phyloP scores from a whole-genome alignment of 2,888 invertebrate species.

The Morpho achilles region DNA sequence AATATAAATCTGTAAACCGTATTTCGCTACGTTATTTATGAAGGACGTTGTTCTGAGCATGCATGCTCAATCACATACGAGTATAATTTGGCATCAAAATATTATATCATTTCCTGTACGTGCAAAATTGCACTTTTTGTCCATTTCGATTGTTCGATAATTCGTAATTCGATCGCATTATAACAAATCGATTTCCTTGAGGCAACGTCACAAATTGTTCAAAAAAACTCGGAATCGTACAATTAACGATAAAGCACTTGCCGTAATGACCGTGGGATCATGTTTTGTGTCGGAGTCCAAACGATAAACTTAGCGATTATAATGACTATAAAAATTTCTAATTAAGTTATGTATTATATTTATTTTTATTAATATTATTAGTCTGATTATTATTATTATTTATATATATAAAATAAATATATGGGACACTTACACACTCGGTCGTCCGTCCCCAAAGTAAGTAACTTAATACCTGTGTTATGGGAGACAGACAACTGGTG shows the following conservation, averaged over 20 bases:
- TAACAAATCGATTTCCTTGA: conserved; percentile 65
- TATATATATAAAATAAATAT: too few species aligned
- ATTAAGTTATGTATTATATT: too few species aligned
- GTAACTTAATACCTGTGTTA: too few species aligned
- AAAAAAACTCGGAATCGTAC: conserved; percentile 57
- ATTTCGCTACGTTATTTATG: too few species aligned
- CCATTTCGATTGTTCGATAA: conserved; percentile 33
- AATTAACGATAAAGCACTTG: conserved; percentile 72
- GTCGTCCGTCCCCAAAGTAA: too few species aligned
- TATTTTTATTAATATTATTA: too few species aligned
- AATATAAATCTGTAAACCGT: too few species aligned
- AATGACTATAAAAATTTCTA: too few species aligned
- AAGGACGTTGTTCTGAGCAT: not conserved
- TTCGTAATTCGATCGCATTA: conserved; percentile 54
- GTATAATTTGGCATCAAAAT: conserved; percentile 26
- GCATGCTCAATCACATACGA: conserved; percentile 9
- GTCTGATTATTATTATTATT: too few species aligned
- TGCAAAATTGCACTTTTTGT: conserved; percentile 33
- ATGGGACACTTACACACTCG: too few species aligned
- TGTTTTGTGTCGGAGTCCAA: conserved; percentile 31
- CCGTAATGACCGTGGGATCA: conserved; percentile 66
- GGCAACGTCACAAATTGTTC: conserved; percentile 44
- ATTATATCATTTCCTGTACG: conserved; percentile 31
- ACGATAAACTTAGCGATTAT: conserved; percentile 31
- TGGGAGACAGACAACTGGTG: too few species aligned